phyloP scores from a whole-genome alignment of 2,797 vertebrate species.

The Sebastes paucispinis region DNA sequence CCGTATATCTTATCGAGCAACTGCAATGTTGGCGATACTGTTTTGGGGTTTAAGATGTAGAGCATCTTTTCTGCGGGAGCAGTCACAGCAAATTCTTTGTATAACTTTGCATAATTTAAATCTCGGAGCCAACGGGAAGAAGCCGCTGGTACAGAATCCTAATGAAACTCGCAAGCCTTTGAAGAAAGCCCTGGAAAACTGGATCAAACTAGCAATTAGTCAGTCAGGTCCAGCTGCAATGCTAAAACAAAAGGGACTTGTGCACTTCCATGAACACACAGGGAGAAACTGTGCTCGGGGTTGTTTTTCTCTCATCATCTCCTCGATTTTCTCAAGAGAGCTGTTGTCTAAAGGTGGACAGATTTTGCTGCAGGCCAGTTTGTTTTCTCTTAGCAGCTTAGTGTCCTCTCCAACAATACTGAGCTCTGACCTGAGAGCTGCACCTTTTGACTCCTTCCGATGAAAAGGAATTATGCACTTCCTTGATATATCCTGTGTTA shows the following conservation, averaged over 20 bases:
- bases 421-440: conserved; percentile 30
- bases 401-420: conserved; percentile 34
- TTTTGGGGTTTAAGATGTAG: conserved; percentile 64
- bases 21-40: conserved; percentile 43
- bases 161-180: conserved; percentile 79
- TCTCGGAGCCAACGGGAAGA: conserved; percentile 72
- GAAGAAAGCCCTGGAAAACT: conserved; percentile 78
- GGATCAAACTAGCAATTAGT: conserved; percentile 82
- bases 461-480: not conserved
- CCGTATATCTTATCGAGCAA: conserved; percentile 58
- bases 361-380: conserved; percentile 59
- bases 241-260: conserved; percentile 74
- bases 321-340: conserved; percentile 69
- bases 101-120: conserved; percentile 84
- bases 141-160: conserved; percentile 74
- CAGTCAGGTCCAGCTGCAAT: conserved; percentile 78
- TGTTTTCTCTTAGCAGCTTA: conserved; percentile 55
- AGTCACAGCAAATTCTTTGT: conserved; percentile 76
- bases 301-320: conserved; percentile 63
- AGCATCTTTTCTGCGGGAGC: conserved; percentile 63
- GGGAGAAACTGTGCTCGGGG: conserved; percentile 66
- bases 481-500: not conserved
- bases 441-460: conserved; percentile 21
- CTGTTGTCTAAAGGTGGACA: conserved; percentile 68
- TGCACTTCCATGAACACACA: conserved; percentile 68